Evolutionary conservation across 2,797 vertebrate species (phyloP).

Genomic region (Apodemus agrarius): DNA sequence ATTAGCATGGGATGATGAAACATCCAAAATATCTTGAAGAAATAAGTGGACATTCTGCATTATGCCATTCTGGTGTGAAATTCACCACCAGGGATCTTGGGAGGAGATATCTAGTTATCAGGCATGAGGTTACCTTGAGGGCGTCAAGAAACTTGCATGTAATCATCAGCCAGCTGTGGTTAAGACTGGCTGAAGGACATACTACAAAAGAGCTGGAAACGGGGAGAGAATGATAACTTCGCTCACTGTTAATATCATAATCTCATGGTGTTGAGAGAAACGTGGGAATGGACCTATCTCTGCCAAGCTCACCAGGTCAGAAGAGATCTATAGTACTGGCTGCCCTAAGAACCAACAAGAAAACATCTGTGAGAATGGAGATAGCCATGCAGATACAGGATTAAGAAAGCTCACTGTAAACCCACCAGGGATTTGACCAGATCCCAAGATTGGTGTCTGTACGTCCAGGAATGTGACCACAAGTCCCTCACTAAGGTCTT

Average conservation of each 20-base stretch:
- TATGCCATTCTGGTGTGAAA: not conserved
- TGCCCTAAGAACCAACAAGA: not conserved
- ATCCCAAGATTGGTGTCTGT: not conserved
- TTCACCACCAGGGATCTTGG: rapidly evolving
- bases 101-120: not conserved
- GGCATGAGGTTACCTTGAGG: not conserved
- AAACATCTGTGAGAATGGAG: no score
- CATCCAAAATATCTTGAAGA: not conserved
- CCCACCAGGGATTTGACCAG: not conserved
- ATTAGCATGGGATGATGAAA: not conserved
- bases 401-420: not conserved
- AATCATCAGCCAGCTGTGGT: not conserved
- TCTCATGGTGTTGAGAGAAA: not conserved
- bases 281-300: not conserved
- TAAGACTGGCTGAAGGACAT: not conserved
- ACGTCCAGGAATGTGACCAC: not conserved
- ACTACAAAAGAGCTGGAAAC: not conserved
- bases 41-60: not conserved
- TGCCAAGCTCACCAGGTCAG: not conserved
- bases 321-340: not conserved
- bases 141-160: no score
- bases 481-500: not conserved
- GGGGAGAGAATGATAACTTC: not conserved
- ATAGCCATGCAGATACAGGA: not conserved
- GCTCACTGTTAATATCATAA: not conserved